Evolutionary conservation across 2,888 invertebrate species (phyloP).

Genomic region (Steromphala cineraria): DNA sequence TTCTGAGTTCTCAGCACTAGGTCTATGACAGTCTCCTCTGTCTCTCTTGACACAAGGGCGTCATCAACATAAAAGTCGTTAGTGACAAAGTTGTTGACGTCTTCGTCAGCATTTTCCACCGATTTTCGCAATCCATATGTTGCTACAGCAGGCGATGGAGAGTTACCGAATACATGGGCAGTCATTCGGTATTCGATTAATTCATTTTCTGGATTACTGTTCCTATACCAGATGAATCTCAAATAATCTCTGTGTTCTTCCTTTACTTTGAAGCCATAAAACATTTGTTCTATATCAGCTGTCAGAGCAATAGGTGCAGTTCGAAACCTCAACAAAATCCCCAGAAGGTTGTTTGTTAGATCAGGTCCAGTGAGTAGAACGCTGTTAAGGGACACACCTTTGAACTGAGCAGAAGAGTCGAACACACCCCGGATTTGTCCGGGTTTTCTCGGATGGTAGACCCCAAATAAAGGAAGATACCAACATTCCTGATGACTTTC

Average conservation of each 20-base stretch:
- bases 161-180: conserved; percentile 48
- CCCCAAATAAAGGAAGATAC: conserved; percentile 40
- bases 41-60: conserved; percentile 32
- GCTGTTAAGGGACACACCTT: conserved; percentile 34
- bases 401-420: conserved; percentile 32
- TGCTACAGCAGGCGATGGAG: conserved; percentile 44
- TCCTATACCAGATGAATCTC: conserved; percentile 41
- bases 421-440: conserved; percentile 33
- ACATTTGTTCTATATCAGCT: conserved; percentile 45
- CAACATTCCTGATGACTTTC: conserved; percentile 17
- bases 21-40: conserved; percentile 27
- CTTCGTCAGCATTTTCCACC: conserved; percentile 20
- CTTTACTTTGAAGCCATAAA: conserved; percentile 36
- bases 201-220: conserved; percentile 32
- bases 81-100: conserved; percentile 36
- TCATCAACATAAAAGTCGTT: conserved; percentile 48
- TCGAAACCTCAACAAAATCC: conserved; percentile 40
- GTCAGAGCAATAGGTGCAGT: conserved; percentile 30
- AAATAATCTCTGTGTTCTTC: conserved; percentile 38
- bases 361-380: conserved; percentile 35
- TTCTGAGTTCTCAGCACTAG: conserved; percentile 38
- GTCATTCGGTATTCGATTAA: conserved; percentile 43
- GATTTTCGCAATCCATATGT: conserved; percentile 35
- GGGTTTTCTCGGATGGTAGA: conserved; percentile 39
- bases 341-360: conserved; percentile 40